phyloP scores from a whole-genome alignment of 2,113 vertebrate genomes.

The Apteryx mantelli region DNA sequence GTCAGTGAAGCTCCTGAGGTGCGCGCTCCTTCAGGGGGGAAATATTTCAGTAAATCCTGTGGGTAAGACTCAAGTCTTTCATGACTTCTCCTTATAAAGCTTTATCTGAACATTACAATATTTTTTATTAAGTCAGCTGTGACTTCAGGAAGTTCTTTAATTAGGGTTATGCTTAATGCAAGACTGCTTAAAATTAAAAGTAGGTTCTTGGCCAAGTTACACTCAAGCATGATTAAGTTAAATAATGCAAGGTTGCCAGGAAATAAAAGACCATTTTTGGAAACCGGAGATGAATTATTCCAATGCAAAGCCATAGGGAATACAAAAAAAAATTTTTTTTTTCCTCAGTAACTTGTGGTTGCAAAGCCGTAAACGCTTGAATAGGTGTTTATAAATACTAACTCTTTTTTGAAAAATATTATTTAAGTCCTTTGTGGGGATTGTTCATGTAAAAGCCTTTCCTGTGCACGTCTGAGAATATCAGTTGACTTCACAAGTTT shows the following conservation, averaged over 20 bases:
- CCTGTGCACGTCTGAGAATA: background rate
- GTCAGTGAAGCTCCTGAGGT: background rate
- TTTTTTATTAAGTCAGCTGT: background rate
- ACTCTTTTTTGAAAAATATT: background rate
- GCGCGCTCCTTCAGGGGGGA: rapidly evolving
- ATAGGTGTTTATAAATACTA: background rate
- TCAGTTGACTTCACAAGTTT: background rate
- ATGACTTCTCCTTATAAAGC: background rate
- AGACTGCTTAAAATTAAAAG: conserved; percentile 35
- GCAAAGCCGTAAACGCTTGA: background rate
- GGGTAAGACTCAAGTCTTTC: background rate
- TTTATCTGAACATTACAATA: background rate
- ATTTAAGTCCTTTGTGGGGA: background rate
- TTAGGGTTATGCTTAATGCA: background rate
- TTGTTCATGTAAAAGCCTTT: background rate
- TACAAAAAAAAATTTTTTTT: background rate
- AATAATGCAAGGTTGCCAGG: background rate
- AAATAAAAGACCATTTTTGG: background rate
- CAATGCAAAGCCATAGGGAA: background rate
- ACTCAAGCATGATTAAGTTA: background rate
- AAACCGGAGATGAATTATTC: background rate
- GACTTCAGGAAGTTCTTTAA: background rate
- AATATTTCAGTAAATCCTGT: background rate
- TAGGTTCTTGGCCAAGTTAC: background rate
- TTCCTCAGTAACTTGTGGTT: background rate